phyloP scores from a whole-genome alignment of 2,797 vertebrate species.

The Lutjanus argentimaculatus region DNA sequence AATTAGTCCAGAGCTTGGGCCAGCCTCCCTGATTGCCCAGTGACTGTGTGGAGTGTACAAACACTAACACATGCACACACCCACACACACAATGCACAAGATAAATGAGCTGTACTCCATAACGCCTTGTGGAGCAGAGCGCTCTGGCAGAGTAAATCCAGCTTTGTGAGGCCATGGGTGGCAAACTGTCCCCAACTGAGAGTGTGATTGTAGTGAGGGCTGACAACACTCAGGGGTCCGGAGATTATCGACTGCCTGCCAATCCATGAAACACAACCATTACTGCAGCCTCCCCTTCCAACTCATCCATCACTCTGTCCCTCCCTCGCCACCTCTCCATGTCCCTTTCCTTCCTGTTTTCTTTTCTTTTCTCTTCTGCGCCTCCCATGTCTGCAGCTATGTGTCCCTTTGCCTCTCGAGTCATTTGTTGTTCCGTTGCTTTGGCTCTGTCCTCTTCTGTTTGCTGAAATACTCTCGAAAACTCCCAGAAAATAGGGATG shows the following conservation, averaged over 20 bases:
- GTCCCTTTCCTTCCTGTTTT: neutral
- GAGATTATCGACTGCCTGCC: conserved; percentile 67
- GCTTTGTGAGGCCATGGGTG: conserved; percentile 39
- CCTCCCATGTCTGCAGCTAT: neutral
- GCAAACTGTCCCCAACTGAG: conserved; percentile 44
- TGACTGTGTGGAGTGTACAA: neutral
- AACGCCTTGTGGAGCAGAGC: neutral
- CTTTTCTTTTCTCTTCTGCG: neutral
- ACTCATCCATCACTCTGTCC: conserved; percentile 64
- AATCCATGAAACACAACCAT: conserved; percentile 56
- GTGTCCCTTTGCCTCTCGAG: neutral
- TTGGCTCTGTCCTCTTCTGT: neutral
- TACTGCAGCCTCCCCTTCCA: conserved; percentile 37
- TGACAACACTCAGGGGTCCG: conserved; percentile 55
- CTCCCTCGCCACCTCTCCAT: neutral
- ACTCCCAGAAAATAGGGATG: neutral
- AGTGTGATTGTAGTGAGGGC: conserved; percentile 36
- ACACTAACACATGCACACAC: neutral
- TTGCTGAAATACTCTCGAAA: neutral
- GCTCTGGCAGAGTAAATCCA: conserved; percentile 30
- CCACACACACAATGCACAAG: neutral
- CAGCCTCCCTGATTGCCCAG: conserved; percentile 4
- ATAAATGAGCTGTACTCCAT: conserved; percentile 15
- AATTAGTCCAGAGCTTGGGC: neutral
- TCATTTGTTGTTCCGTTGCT: conserved; percentile 7